Evolutionary conservation across 2,797 vertebrate genomes (phyloP), one percentile per base, ranked within the genome.

Genomic region (Siniperca obscura): DNA sequence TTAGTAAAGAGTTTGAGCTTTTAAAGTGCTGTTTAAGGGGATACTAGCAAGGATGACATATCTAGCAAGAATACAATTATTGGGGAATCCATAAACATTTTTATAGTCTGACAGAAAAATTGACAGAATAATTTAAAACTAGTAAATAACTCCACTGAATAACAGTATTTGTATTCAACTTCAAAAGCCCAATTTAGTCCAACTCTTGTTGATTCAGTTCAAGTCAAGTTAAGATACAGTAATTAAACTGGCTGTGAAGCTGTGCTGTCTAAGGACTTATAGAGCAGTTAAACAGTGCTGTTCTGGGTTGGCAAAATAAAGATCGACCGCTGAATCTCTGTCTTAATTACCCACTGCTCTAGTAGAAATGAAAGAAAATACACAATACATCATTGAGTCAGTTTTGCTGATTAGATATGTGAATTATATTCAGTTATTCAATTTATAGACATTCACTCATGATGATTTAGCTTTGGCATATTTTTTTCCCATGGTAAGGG

Each of bases 161-260:
- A 59, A 48, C 11, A 57, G 2, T 22, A 19, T 38, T 40, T 14
- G 56, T 42, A 56, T 68, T 57, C 46, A 12, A 0, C n/a, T 69
- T 55, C 42, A 60, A 76, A 70, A 57, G 61, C 34, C 27, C 17
- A 52, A 30, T 61, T 74, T 17, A 67, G 65, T 65, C 3, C 1
- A 74, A 69, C 66, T 73, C 22, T 60, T 76, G 80, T 53, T 70
- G 50, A 64, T 53, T 11, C 17, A 60, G n/a, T 70, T 74, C 22
- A 25, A 60, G 46, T 46, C 46, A 55, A 81, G 42, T 73, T 44
- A 77, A 77, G 30, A 34, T 27, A 44, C 4, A 50, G 67, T 55
- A 76, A 83, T 69, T 75, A 81, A 84, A 87, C 19, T 34, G 74
- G 16, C 36, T 68, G 59, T 70, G 65, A 70, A 73, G 55, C 72